A percentile compares a stretch with the other conserved stretches of the same genome.
phyloP scores from a whole-genome alignment of 2,888 invertebrate species.

The Julus scandinavius region DNA sequence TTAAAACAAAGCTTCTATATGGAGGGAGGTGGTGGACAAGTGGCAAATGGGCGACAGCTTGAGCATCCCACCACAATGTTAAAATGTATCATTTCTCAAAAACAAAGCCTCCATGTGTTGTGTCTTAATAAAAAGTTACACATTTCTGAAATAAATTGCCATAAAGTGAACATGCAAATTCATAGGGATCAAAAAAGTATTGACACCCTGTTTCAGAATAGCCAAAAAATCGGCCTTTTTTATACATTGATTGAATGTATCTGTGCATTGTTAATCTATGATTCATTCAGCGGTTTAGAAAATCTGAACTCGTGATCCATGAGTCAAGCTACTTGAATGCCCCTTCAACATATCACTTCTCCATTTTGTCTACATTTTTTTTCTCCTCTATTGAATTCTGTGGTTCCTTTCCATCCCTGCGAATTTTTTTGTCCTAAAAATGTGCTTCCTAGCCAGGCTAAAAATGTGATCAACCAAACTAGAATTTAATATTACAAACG shows the following conservation, averaged over 20 bases:
- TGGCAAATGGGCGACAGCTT: no score
- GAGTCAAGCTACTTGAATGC: slow-evolving; percentile 5
- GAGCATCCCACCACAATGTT: no score
- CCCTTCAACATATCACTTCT: slow-evolving; percentile 6
- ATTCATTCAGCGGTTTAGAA: slow-evolving; percentile 9
- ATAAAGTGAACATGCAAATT: not conserved
- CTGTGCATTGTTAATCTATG: slow-evolving; percentile 17
- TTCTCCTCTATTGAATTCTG: not conserved
- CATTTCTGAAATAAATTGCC: no score
- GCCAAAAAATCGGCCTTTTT: not conserved
- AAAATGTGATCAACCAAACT: slow-evolving; percentile 22
- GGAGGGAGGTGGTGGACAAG: no score
- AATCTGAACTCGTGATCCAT: not conserved
- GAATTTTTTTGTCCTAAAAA: not conserved
- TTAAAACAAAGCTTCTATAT: no score
- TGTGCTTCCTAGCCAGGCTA: not conserved
- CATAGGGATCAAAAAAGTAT: not conserved
- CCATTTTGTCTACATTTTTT: slow-evolving; percentile 13
- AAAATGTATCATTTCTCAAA: no score
- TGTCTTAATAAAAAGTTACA: no score
- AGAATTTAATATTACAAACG: not conserved
- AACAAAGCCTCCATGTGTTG: no score
- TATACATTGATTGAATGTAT: not conserved
- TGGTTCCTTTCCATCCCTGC: not conserved
- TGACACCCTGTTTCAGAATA: not conserved